These are phyloP conservation scores for Stomorhina lunata DNA, from an alignment of 2,888 invertebrate genomes.

Conservation along the genomic window DNA sequence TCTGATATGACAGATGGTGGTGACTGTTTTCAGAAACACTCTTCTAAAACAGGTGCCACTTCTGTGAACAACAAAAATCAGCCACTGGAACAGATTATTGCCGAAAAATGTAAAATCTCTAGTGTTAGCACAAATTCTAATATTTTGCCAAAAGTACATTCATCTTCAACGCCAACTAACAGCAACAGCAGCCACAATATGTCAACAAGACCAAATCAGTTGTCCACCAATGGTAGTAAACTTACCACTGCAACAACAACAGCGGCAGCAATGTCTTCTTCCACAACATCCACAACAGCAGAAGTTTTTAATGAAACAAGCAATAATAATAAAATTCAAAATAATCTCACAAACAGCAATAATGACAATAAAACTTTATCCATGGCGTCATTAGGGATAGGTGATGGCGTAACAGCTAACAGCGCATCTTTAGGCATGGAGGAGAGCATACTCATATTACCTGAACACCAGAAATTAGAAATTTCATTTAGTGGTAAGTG, in stretches of 20 bases:
- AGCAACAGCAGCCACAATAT: conserved; percentile 21
- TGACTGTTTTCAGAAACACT: neutral
- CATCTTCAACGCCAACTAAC: conserved; percentile 56
- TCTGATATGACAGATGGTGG: conserved; percentile 54
- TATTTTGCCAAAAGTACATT: conserved; percentile 77
- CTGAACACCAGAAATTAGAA: conserved; percentile 75
- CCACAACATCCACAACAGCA: conserved; percentile 46
- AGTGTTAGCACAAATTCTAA: conserved; percentile 68
- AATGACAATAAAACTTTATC: conserved; percentile 57
- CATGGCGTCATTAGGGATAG: neutral
- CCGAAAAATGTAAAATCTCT: conserved; percentile 43
- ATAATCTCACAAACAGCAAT: conserved; percentile 57
- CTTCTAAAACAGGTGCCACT: conserved; percentile 10
- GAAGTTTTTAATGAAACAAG: conserved; percentile 44
- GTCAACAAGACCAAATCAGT: conserved; percentile 69
- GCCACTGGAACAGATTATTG: conserved; percentile 69
- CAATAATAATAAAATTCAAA: conserved; percentile 26
- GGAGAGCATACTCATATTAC: conserved; percentile 76
- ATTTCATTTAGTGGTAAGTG: conserved; percentile 74
- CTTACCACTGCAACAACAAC: no score
- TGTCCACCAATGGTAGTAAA: conserved; percentile 62
- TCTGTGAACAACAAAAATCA: conserved; percentile 68
- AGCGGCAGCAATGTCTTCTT: conserved; percentile 55
- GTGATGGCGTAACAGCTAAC: conserved; percentile 9
- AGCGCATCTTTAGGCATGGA: conserved; percentile 68